phyloP scores from a whole-genome alignment of 2,113 vertebrate species.

The Cebus imitator region DNA sequence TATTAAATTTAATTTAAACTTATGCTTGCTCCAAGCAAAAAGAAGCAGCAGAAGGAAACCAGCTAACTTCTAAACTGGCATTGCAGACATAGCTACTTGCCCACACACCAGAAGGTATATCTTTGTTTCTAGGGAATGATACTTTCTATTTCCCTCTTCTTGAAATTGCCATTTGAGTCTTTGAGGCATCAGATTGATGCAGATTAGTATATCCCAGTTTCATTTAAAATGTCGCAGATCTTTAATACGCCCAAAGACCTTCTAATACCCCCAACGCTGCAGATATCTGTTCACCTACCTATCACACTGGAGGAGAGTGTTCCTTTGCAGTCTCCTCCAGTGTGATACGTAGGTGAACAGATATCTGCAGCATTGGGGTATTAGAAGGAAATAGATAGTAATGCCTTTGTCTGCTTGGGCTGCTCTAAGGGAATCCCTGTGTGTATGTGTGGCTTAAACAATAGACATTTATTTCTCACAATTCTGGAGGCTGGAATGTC shows the following conservation, averaged over 20 bases:
- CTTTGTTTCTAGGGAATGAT: background rate
- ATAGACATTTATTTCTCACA: background rate
- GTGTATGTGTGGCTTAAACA: background rate
- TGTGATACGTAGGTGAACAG: background rate
- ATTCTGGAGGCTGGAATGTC: background rate
- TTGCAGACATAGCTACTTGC: background rate
- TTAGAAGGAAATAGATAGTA: background rate
- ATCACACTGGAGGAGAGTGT: background rate
- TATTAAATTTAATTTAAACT: background rate
- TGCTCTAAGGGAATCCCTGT: background rate
- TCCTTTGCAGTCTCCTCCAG: background rate
- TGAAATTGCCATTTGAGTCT: background rate
- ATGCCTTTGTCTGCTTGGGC: background rate
- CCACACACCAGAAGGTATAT: background rate
- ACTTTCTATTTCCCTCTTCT: background rate
- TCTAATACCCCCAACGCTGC: no score
- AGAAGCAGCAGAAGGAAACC: background rate
- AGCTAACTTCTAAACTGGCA: background rate
- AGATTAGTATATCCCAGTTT: background rate
- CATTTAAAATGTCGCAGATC: background rate
- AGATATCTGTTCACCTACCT: no score
- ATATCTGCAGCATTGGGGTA: background rate
- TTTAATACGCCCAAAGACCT: no score
- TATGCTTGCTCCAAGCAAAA: background rate
- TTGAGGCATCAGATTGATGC: background rate